phyloP scores from a whole-genome alignment of 2,797 vertebrate species.

The Cygnus olor region DNA sequence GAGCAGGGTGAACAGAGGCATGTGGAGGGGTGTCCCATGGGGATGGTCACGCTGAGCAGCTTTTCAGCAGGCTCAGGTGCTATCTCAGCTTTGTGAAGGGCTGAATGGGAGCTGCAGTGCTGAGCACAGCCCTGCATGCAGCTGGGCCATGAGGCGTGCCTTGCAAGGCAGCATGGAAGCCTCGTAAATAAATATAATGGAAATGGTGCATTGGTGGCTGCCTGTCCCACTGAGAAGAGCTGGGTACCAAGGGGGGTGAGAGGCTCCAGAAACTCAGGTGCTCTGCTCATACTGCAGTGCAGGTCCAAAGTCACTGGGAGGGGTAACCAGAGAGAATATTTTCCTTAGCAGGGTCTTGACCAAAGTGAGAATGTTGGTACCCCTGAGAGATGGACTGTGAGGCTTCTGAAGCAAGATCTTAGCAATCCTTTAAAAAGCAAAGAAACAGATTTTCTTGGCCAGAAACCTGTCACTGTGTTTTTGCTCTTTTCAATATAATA shows the following conservation, averaged over 20 bases:
- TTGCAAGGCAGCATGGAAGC: neutral
- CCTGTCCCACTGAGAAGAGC: neutral
- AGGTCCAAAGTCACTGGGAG: neutral
- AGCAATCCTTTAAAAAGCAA: slow-evolving; percentile 3
- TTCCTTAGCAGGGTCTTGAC: neutral
- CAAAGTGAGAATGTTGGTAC: neutral
- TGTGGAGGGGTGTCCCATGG: neutral
- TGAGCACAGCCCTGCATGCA: rapidly evolving
- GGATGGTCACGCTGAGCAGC: neutral
- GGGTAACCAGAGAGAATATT: neutral
- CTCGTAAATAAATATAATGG: neutral
- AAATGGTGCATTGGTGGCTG: neutral
- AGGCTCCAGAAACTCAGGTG: neutral
- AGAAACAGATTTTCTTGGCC: slow-evolving; percentile 1
- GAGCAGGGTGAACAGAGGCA: neutral
- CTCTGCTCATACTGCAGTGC: neutral
- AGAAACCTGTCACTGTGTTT: neutral
- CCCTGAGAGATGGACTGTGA: neutral
- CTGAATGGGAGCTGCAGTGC: neutral
- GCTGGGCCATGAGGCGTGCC: neutral
- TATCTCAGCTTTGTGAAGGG: rapidly evolving
- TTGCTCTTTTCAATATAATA: neutral
- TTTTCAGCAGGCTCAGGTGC: neutral
- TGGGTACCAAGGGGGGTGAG: neutral
- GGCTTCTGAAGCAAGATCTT: neutral